These are phyloP conservation scores for Drosophila ustulata DNA, from an alignment of 2,888 invertebrate genomes.

Conservation along the genomic window DNA sequence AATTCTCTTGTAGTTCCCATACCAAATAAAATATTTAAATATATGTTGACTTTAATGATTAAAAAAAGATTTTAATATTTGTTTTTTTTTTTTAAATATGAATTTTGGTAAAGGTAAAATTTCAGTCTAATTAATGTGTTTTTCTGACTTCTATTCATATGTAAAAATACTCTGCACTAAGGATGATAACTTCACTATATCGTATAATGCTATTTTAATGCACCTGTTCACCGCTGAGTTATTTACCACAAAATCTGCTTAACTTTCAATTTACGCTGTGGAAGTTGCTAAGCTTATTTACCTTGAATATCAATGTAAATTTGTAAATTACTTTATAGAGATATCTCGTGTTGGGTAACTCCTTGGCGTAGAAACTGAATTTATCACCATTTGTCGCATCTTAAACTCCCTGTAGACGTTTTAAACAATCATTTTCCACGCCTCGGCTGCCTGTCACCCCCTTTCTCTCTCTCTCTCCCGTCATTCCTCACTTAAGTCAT, in stretches of 20 bases:
- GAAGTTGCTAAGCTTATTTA: background rate
- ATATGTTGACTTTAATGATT: no score
- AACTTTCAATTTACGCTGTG: background rate
- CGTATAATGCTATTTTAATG: no score
- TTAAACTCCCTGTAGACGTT: slow-evolving; percentile 33
- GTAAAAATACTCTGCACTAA: no score
- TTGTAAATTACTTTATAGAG: slow-evolving; percentile 1
- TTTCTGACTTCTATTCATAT: no score
- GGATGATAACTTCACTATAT: no score
- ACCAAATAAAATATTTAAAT: no score
- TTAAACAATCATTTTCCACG: slow-evolving; percentile 55
- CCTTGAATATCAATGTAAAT: background rate
- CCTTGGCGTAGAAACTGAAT: slow-evolving; percentile 32
- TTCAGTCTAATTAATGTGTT: no score
- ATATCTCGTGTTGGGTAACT: slow-evolving; percentile 4
- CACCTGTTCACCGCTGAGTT: no score
- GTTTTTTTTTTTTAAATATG: no score
- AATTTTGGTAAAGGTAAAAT: no score
- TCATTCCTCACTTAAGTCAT: slow-evolving; percentile 36
- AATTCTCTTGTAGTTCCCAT: no score
- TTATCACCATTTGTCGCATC: slow-evolving; percentile 65
- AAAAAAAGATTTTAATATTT: no score
- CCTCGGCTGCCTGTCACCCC: slow-evolving; percentile 23
- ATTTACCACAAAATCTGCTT: background rate
- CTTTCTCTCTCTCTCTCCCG: slow-evolving; percentile 28